These are phyloP conservation scores for Argyresthia albistria DNA, from an alignment of 2,888 invertebrate species.

Conservation along the genomic window DNA sequence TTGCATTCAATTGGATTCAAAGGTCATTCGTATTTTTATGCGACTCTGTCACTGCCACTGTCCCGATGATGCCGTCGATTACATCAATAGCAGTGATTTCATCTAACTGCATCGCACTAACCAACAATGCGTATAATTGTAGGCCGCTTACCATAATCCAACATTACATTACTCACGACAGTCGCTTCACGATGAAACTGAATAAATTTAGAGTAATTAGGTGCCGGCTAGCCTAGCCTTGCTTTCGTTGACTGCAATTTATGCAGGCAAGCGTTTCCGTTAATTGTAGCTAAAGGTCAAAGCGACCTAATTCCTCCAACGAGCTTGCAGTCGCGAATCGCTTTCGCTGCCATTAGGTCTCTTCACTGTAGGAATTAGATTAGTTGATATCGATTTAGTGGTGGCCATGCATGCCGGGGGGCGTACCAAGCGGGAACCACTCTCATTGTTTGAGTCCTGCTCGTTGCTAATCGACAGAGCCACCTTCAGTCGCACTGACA, in stretches of 20 bases:
- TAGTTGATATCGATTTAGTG: constrained; percentile 43
- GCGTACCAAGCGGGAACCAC: constrained; percentile 67
- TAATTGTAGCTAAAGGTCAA: constrained; percentile 15
- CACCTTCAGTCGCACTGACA: constrained; percentile 38
- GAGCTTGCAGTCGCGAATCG: constrained; percentile 22
- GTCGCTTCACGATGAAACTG: not conserved
- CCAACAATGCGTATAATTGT: not conserved
- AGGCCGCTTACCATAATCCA: not conserved
- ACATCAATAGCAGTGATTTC: not conserved
- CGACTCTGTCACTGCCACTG: not conserved
- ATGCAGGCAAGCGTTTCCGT: not conserved
- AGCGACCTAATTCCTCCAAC: constrained; percentile 19
- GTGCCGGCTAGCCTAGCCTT: constrained; percentile 16
- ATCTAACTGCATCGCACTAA: not conserved
- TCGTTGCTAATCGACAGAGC: constrained; percentile 50
- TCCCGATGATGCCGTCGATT: not conserved
- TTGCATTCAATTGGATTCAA: constrained; percentile 16
- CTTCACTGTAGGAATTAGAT: constrained; percentile 21
- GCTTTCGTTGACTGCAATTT: constrained; percentile 19
- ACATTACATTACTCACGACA: not conserved
- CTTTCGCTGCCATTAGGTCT: constrained; percentile 18
- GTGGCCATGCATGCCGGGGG: constrained; percentile 23
- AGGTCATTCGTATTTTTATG: not conserved
- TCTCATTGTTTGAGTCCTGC: constrained; percentile 62
- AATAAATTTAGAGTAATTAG: not conserved